Conservation (phyloP, 1,140 invertebrate species). For the Odontomachus brunneus region DNA sequence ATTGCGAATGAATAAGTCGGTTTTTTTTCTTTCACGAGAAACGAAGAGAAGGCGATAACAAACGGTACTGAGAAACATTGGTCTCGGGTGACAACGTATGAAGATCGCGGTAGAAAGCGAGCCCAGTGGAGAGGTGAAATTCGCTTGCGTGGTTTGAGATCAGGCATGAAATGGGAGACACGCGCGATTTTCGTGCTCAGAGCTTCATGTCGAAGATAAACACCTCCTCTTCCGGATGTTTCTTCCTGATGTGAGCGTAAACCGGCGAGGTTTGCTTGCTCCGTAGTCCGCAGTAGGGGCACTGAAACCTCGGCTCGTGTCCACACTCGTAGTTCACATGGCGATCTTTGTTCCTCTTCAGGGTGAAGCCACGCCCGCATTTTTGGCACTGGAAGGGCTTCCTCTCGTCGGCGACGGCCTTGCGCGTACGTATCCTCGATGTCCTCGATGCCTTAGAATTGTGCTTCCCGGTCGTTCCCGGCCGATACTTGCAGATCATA, state of each 20-base stretch:
- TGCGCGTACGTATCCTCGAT: constrained; percentile 47
- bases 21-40: not conserved
- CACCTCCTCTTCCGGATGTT: constrained; percentile 77
- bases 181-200: constrained; percentile 50
- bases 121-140: constrained; percentile 38
- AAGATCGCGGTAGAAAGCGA: constrained; percentile 39
- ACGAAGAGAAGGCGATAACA: constrained; percentile 8
- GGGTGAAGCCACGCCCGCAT: constrained; percentile 91
- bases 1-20: too few species aligned
- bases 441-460: constrained; percentile 40
- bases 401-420: constrained; percentile 67
- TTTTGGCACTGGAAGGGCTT: constrained; percentile 90
- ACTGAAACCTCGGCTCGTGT: constrained; percentile 92
- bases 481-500: constrained; percentile 59
- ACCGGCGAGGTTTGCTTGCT: constrained; percentile 93
- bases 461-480: constrained; percentile 49
- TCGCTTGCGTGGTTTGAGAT: constrained; percentile 34
- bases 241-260: constrained; percentile 88
- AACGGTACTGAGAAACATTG: constrained; percentile 46
- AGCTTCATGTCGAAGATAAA: constrained; percentile 76
- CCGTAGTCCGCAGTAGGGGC: constrained; percentile 91
- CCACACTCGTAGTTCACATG: constrained; percentile 95
- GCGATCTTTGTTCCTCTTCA: constrained; percentile 92
- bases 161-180: constrained; percentile 25
- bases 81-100: not conserved